phyloP scores from a whole-genome alignment of 2,888 invertebrate genomes.

The Tipula confusa region DNA sequence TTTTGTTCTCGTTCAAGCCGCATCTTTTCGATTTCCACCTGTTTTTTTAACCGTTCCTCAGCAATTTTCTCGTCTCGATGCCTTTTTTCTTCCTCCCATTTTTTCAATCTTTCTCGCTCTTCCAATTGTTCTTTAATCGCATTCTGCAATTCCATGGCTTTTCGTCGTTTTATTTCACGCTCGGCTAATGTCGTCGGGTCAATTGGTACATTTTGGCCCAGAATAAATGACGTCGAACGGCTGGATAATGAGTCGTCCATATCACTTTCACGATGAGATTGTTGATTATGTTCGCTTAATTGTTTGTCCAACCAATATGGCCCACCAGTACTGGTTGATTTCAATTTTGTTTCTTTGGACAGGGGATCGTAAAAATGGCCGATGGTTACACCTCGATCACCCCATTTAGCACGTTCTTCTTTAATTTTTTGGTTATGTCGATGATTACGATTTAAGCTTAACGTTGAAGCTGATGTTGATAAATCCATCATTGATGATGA shows the following conservation, averaged over 20 bases:
- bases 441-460: conserved; percentile 35
- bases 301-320: conserved; percentile 51
- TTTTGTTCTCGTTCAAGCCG: conserved; percentile 69
- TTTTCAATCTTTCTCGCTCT: conserved; percentile 70
- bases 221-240: conserved; percentile 59
- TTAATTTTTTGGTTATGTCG: conserved; percentile 45
- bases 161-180: conserved; percentile 73
- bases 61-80: conserved; percentile 75
- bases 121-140: conserved; percentile 80
- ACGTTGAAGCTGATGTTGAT: background rate
- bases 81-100: conserved; percentile 70
- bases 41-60: conserved; percentile 69
- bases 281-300: conserved; percentile 42
- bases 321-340: conserved; percentile 40
- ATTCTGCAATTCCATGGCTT: conserved; percentile 80
- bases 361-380: conserved; percentile 64
- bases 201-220: conserved; percentile 81
- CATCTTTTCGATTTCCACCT: conserved; percentile 65
- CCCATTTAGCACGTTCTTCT: conserved; percentile 69
- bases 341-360: conserved; percentile 39
- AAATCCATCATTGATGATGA: conserved; percentile 31
- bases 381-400: conserved; percentile 64
- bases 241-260: conserved; percentile 40
- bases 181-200: conserved; percentile 77
- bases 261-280: conserved; percentile 42